Evolutionary conservation across 2,888 invertebrate genomes (phyloP).

Genomic region (Lymantria dispar): DNA sequence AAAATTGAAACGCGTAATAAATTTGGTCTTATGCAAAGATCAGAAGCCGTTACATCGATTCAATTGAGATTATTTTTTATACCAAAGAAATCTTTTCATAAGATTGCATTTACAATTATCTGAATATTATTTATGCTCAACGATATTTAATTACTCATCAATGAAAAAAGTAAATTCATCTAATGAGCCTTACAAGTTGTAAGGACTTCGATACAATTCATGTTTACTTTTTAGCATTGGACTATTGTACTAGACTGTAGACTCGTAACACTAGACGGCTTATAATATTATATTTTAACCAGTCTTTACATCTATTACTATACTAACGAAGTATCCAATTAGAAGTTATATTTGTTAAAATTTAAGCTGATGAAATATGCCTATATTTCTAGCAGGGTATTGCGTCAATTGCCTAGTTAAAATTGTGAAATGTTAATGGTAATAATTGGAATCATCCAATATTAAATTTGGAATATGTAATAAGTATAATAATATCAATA

Average conservation of each 20-base stretch:
- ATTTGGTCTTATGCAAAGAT: no score
- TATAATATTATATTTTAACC: not conserved
- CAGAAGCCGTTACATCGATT: no score
- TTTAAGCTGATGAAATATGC: conserved; percentile 42
- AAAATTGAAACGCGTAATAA: no score
- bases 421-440: conserved; percentile 22
- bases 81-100: not conserved
- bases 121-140: not conserved
- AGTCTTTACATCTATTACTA: conserved; percentile 4
- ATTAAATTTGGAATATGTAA: no score
- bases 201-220: not conserved
- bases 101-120: not conserved
- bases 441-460: no score
- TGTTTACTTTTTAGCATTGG: no score
- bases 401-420: conserved; percentile 31
- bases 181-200: not conserved
- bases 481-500: no score
- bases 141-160: not conserved
- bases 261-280: no score
- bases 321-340: conserved; percentile 16
- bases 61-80: not conserved
- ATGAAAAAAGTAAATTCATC: not conserved
- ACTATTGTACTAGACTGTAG: no score
- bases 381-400: conserved; percentile 36
- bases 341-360: conserved; percentile 29